Percentiles rank a stretch among this genome's conserved stretches.
phyloP scores from a whole-genome alignment of 2,113 vertebrate species.

The Megaceryle maxima region DNA sequence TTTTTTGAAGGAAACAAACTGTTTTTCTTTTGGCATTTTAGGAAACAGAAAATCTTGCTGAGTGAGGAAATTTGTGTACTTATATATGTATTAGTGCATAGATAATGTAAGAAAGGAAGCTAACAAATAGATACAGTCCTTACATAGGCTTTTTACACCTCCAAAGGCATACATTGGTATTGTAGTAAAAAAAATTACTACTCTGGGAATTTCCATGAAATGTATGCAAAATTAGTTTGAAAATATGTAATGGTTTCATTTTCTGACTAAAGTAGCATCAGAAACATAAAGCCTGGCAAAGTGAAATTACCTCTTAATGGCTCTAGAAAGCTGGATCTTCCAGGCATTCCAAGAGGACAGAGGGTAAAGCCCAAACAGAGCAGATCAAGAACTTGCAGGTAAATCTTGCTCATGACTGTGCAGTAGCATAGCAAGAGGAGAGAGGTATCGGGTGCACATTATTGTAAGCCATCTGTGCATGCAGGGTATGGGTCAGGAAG shows the following conservation, averaged over 20 bases:
- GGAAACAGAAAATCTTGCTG: background rate
- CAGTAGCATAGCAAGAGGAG: background rate
- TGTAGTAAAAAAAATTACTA: background rate
- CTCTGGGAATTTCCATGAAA: background rate
- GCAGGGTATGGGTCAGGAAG: background rate
- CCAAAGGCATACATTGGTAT: background rate
- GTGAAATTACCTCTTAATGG: background rate
- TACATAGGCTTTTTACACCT: background rate
- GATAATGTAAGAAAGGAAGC: background rate
- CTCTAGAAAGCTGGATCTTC: background rate
- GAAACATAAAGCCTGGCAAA: background rate
- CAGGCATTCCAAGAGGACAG: background rate
- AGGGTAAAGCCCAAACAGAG: background rate
- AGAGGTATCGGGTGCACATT: accelerated
- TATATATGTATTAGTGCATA: accelerated
- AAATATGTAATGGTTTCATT: background rate
- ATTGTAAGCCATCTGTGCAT: background rate
- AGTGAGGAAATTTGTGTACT: background rate
- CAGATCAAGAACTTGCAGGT: background rate
- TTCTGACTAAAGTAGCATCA: background rate
- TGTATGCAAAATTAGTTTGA: background rate
- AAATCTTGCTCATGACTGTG: background rate
- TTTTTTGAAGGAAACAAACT: background rate
- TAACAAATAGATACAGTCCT: accelerated
- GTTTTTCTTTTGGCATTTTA: background rate